Evolutionary conservation across 1,140 invertebrate species (phyloP).

Genomic region (Dendrolimus punctatus): DNA sequence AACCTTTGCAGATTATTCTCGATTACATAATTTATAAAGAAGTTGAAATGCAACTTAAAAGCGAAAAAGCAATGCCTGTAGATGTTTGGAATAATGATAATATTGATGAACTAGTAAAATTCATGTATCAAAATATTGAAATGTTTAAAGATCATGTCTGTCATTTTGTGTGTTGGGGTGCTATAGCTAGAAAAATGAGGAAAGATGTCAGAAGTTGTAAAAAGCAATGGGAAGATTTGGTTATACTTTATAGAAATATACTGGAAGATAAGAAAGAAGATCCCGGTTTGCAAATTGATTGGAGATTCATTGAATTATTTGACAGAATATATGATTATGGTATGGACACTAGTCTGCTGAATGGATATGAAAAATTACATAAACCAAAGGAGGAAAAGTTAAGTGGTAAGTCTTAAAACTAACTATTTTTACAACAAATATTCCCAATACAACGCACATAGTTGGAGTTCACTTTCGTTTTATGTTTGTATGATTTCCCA

Average conservation of each 20-base stretch:
- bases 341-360: conserved; percentile 46
- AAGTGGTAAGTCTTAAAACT: conserved; percentile 26
- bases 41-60: conserved; percentile 30
- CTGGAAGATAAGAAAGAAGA: conserved; percentile 59
- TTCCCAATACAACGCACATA: no score
- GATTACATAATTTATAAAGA: conserved; percentile 57
- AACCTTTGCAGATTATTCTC: conserved; percentile 41
- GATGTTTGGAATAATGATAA: conserved; percentile 35
- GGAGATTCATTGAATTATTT: conserved; percentile 60
- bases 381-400: conserved; percentile 23
- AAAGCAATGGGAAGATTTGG: conserved; percentile 45
- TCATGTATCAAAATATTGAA: conserved; percentile 51
- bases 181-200: conserved; percentile 31
- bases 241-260: conserved; percentile 39
- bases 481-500: no score
- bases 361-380: conserved; percentile 34
- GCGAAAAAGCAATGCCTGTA: conserved; percentile 2
- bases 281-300: conserved; percentile 56
- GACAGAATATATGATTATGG: conserved; percentile 63
- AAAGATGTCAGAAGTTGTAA: conserved; percentile 27
- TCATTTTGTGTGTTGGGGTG: conserved; percentile 50
- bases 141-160: conserved; percentile 54
- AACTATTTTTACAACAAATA: background rate
- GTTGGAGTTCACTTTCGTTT: no score
- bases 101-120: conserved; percentile 48